Evolutionary conservation across 1,140 invertebrate species (phyloP), one percentile per base, ranked within the genome.

Genomic region (Teleogryllus occipitalis): DNA sequence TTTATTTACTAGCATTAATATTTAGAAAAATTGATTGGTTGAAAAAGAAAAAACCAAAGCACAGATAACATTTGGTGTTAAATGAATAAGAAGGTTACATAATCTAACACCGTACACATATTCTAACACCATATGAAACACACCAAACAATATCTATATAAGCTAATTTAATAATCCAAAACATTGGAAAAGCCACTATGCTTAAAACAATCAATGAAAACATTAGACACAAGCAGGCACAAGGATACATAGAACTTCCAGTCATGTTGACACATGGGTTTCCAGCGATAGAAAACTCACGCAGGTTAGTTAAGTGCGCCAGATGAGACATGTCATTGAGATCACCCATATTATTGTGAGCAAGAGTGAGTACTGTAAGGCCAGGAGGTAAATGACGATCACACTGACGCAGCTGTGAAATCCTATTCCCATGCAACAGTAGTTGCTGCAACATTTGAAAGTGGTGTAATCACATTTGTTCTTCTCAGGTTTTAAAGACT

Each of bases 241-340:
- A 90, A 93, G 91, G 91, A 92, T 93, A 93, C 91, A 91, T 87
- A 85, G 89, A 90, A 81, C 88, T 90, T 79, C 90, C 91, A 82
- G 89, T 89, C 87, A 91, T 90, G 79, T 89, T 88, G 74, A 95
- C 90, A 87, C 95, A 97, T 0, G 95, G 95, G 88, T 98, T 98
- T 79, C 94, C 93, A 82, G 91, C 90, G 78, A 98, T 89, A 10
- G 94, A 95, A 81, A 97, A 90, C 85, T 93, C 94, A 77, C 93
- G 90, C 78, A 98, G 85, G 83, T 92, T 90, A 21, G 87, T 88
- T 76, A 97, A 87, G 85, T 94, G 91, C 10, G 90, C 90, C 78
- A 98, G 87, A 85, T 94, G 93, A 15, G 91, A 94, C 80, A 97
- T 91, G 88, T 97, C 95, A 87, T 95, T 96, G 54, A 98, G 87